phyloP scores from a whole-genome alignment of 1,140 invertebrate genomes.

The Hydropsyche tenuis region DNA sequence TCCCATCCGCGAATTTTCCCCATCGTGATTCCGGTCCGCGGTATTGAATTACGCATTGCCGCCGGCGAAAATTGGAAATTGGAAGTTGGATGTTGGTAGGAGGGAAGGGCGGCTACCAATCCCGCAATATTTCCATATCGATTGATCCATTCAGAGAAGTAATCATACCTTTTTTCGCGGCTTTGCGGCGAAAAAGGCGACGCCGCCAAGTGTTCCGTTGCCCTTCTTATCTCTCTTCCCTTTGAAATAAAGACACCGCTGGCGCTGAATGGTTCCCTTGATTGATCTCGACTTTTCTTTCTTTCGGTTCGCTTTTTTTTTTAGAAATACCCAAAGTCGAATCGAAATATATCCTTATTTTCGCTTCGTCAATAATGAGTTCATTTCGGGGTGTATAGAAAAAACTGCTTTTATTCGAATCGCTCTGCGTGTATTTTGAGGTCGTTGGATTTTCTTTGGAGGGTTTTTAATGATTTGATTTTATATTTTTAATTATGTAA shows the following conservation, averaged over 20 bases:
- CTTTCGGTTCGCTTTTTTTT: background rate
- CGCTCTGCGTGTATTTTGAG: too few relatives aligned
- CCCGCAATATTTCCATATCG: conserved; percentile 21
- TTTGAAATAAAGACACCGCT: conserved; percentile 26
- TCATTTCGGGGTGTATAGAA: too few relatives aligned
- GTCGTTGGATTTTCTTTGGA: too few relatives aligned
- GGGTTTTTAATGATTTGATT: too few relatives aligned
- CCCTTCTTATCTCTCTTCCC: background rate
- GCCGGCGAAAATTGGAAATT: conserved; percentile 19
- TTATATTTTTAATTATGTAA: too few relatives aligned
- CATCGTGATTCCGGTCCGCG: background rate
- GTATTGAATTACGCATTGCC: conserved; percentile 17
- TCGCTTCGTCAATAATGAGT: conserved; percentile 4
- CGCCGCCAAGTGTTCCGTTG: conserved; percentile 9
- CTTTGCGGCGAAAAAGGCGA: conserved; percentile 2
- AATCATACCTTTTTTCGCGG: conserved; percentile 22
- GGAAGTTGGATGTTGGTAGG: background rate
- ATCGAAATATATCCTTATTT: background rate
- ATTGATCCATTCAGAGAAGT: conserved; percentile 26
- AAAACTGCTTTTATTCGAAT: too few relatives aligned
- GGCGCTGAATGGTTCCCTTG: conserved; percentile 10
- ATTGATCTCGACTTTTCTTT: conserved; percentile 21
- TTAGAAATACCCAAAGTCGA: conserved; percentile 1
- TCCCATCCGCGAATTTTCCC: background rate
- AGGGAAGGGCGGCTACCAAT: background rate